phyloP scores from a whole-genome alignment of 2,113 vertebrate species.

The Mustelus asterias region DNA sequence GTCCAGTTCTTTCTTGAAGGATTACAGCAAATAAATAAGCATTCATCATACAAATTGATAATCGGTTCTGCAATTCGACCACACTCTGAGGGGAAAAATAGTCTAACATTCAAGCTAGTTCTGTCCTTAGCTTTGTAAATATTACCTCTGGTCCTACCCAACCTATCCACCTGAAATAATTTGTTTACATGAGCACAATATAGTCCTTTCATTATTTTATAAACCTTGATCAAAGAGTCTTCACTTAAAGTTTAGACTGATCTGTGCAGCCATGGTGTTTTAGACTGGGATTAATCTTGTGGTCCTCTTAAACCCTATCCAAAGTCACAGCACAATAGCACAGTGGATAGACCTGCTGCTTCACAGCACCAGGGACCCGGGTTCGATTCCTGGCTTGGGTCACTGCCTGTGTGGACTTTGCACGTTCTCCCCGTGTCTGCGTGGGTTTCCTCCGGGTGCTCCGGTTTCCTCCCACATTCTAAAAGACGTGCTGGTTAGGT shows the following conservation, averaged over 20 bases:
- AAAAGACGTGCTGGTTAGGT: no score
- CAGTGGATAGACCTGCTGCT: no score
- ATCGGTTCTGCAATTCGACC: background rate
- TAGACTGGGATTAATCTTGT: background rate
- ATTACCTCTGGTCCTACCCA: background rate
- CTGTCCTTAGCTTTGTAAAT: background rate
- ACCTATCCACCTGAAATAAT: background rate
- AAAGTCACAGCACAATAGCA: background rate
- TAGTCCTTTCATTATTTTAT: background rate
- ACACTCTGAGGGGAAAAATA: background rate
- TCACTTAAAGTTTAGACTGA: background rate
- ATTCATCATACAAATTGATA: background rate
- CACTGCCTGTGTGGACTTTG: no score
- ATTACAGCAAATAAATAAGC: background rate
- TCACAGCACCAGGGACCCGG: no score
- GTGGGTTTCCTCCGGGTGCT: no score
- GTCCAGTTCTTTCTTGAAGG: background rate
- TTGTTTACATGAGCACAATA: background rate
- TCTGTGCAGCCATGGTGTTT: background rate
- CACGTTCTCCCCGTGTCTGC: no score
- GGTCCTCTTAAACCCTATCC: background rate
- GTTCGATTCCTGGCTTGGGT: no score
- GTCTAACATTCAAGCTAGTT: background rate
- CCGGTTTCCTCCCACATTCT: no score
- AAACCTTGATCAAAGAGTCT: background rate